These are phyloP conservation scores for Gavialis gangeticus DNA, from an alignment of 2,113 vertebrate species.

Conservation along the genomic window DNA sequence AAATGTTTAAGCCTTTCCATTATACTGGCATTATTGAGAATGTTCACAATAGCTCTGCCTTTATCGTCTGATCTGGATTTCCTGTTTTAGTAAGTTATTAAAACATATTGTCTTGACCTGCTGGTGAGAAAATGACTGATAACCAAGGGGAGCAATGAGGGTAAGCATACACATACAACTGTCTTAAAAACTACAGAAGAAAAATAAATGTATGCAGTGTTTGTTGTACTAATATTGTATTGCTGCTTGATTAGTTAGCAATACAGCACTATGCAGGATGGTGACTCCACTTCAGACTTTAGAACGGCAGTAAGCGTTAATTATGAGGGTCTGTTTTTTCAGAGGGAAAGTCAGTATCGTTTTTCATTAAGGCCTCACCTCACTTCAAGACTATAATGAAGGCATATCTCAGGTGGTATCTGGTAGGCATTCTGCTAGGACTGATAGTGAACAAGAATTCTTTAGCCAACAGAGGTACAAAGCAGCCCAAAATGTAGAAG, in stretches of 20 bases:
- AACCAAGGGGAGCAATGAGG: neutral
- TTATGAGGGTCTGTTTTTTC: neutral
- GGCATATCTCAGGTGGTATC: neutral
- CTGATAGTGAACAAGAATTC: constrained; percentile 38
- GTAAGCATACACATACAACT: neutral
- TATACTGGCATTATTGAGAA: neutral
- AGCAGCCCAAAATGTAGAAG: neutral
- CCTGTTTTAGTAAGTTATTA: neutral
- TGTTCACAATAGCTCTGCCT: neutral
- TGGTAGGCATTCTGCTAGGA: constrained; percentile 45
- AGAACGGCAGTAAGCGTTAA: neutral
- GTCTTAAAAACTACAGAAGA: neutral
- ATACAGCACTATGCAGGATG: neutral
- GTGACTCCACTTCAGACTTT: neutral
- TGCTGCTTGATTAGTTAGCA: neutral
- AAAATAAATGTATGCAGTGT: constrained; percentile 12
- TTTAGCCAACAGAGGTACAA: constrained; percentile 27
- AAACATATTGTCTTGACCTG: neutral
- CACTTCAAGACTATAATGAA: neutral
- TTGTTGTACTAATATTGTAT: constrained; percentile 3
- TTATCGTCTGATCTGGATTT: neutral
- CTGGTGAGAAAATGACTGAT: neutral
- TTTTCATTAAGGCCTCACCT: constrained; percentile 47
- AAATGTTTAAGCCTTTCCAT: neutral
- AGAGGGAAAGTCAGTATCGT: neutral